Conservation (phyloP, 2,888 invertebrate genomes). For the Synanthedon tipuliformis region DNA sequence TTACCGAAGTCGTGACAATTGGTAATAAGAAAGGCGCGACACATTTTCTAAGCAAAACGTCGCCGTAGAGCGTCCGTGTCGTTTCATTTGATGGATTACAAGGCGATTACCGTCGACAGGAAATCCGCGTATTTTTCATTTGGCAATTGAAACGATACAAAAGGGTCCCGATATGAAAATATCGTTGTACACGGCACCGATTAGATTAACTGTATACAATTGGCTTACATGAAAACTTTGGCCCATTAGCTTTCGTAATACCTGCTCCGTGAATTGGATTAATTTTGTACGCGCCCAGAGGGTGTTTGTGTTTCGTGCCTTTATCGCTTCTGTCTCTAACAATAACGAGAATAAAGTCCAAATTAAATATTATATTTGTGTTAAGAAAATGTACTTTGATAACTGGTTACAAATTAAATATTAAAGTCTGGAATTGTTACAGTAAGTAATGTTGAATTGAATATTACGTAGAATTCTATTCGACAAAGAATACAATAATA, state of each 20-base stretch:
- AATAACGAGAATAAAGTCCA: constrained; percentile 30
- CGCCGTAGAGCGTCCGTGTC: constrained; percentile 10
- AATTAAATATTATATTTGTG: constrained; percentile 25
- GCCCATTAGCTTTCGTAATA: constrained; percentile 43
- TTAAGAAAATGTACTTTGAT: not conserved
- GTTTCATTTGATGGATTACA: constrained; percentile 63
- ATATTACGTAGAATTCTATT: too few species aligned
- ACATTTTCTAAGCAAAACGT: constrained; percentile 23
- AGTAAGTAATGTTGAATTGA: too few species aligned
- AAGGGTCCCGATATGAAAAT: constrained; percentile 43
- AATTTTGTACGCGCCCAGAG: constrained; percentile 42
- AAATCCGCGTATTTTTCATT: constrained; percentile 67
- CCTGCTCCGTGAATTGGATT: constrained; percentile 44
- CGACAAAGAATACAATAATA: too few species aligned
- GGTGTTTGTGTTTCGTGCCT: constrained; percentile 35
- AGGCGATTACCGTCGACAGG: constrained; percentile 55
- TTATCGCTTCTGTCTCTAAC: constrained; percentile 40
- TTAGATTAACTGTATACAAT: constrained; percentile 62
- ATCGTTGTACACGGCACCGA: constrained; percentile 58
- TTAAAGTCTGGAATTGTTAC: too few species aligned
- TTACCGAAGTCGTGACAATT: constrained; percentile 51
- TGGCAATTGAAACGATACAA: constrained; percentile 49
- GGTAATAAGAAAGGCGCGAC: constrained; percentile 35
- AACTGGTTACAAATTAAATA: not conserved
- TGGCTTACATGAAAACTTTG: constrained; percentile 62